phyloP scores from a whole-genome alignment of 2,113 vertebrate genomes.

The Zootoca vivipara region DNA sequence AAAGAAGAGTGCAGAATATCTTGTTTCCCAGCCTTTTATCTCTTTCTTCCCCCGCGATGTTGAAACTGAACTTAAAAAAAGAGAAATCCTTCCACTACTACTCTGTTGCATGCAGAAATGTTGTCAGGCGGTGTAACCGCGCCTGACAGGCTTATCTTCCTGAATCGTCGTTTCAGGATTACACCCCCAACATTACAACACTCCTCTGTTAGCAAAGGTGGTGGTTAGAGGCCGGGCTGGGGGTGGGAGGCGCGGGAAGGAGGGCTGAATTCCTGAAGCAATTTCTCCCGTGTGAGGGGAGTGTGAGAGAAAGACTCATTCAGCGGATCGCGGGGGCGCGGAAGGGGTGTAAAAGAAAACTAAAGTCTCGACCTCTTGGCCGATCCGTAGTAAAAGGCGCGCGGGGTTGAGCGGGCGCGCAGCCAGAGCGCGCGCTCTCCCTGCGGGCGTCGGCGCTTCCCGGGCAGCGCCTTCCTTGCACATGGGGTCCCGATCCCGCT shows the following conservation, averaged over 20 bases:
- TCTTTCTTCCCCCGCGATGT: not conserved
- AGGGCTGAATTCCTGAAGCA: not conserved
- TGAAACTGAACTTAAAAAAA: not conserved
- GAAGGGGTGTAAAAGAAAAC: not conserved
- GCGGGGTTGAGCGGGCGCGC: not conserved
- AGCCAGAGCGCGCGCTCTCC: too few relatives aligned
- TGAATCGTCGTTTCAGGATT: not conserved
- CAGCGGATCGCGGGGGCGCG: not conserved
- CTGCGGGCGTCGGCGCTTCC: not conserved
- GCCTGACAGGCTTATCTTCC: not conserved
- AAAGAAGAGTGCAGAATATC: not conserved
- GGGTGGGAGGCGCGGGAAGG: not conserved
- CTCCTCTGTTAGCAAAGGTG: not conserved
- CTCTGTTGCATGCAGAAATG: not conserved
- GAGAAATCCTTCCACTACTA: too few relatives aligned
- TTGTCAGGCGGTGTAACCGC: not conserved
- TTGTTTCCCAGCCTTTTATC: not conserved
- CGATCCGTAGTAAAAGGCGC: not conserved
- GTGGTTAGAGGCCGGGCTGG: not conserved
- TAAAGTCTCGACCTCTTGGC: too few relatives aligned
- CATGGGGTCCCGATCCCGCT: not conserved
- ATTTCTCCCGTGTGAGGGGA: not conserved
- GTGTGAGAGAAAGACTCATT: not conserved
- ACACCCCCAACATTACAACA: not conserved
- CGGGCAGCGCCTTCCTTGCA: not conserved